phyloP scores from a whole-genome alignment of 1,140 invertebrate genomes.

The Drosophila nebulosa region DNA sequence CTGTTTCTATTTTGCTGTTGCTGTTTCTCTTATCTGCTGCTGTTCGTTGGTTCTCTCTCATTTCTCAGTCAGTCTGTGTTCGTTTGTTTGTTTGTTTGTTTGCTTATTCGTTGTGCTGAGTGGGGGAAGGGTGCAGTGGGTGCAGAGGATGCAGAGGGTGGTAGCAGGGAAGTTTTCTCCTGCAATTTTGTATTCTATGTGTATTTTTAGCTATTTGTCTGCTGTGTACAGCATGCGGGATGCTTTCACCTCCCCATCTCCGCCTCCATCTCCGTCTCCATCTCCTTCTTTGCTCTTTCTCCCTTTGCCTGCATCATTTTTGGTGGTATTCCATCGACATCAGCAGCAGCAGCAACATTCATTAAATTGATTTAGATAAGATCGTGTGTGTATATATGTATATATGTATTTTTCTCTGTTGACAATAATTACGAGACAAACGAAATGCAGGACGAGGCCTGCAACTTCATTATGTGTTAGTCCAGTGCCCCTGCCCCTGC shows the following conservation, averaged over 20 bases:
- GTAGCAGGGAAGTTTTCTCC: not conserved
- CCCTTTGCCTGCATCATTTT: slow-evolving; percentile 42
- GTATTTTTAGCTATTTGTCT: slow-evolving; percentile 41
- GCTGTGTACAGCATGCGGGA: slow-evolving; percentile 40
- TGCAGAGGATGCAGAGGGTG: not conserved
- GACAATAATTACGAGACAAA: slow-evolving; percentile 50
- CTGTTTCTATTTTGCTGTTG: slow-evolving; percentile 70
- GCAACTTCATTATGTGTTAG: slow-evolving; percentile 50
- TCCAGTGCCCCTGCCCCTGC: not conserved
- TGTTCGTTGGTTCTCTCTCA: slow-evolving; percentile 19
- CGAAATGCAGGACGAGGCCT: slow-evolving; percentile 34
- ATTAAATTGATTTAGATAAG: slow-evolving; percentile 77
- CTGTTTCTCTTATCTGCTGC: slow-evolving; percentile 34
- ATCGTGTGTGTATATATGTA: slow-evolving; percentile 1
- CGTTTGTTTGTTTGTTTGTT: not conserved
- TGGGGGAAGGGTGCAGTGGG: not conserved
- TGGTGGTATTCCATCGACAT: slow-evolving; percentile 15
- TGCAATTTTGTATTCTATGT: slow-evolving; percentile 22
- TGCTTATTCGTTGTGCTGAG: not conserved
- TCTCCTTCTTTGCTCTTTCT: slow-evolving; percentile 21
- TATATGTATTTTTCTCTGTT: slow-evolving; percentile 49
- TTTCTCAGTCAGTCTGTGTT: too few relatives aligned
- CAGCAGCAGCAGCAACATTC: slow-evolving; percentile 33
- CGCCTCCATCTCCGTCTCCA: not conserved
- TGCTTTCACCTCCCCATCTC: slow-evolving; percentile 5